Conservation (phyloP, 92 coral and sea anemone genomes). For the Paramuricea clavata region DNA sequence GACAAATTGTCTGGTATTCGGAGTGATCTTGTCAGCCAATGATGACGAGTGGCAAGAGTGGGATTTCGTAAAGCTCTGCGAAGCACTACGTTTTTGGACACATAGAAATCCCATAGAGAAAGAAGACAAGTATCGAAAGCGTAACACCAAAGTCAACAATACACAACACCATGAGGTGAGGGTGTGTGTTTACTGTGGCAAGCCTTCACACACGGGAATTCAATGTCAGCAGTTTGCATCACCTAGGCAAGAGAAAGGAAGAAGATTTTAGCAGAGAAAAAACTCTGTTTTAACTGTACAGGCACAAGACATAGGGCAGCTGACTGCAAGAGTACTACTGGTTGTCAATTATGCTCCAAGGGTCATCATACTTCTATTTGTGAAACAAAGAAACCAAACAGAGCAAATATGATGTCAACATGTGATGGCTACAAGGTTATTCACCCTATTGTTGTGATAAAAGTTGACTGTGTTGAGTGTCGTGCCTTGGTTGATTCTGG, state of each 20-base stretch:
- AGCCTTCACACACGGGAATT: neutral
- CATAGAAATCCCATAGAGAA: conserved; percentile 1
- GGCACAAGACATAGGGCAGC: too few relatives aligned
- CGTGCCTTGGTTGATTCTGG: conserved; percentile 33
- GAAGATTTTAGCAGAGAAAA: neutral
- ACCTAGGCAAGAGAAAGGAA: conserved; percentile 1
- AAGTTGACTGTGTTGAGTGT: conserved; percentile 34
- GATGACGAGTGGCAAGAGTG: conserved; percentile 48
- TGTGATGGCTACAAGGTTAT: conserved; percentile 13
- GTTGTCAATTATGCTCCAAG: neutral
- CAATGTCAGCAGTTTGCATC: neutral
- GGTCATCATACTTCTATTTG: neutral
- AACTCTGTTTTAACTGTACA: conserved; percentile 12
- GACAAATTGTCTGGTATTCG: conserved; percentile 47
- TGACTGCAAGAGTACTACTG: neutral
- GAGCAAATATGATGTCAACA: conserved; percentile 15
- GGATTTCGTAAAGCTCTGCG: conserved; percentile 39
- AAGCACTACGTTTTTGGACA: conserved; percentile 24
- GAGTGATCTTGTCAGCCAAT: conserved; percentile 24
- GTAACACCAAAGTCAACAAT: conserved; percentile 12
- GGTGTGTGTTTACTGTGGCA: conserved; percentile 9
- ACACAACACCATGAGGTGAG: neutral
- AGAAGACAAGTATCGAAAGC: neutral
- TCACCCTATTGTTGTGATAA: conserved; percentile 1
- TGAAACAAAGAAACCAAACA: neutral